Evolutionary conservation across 2,113 vertebrate genomes (phyloP), one percentile per base, ranked within the genome.

Genomic region (Sebastes schlegelii): DNA sequence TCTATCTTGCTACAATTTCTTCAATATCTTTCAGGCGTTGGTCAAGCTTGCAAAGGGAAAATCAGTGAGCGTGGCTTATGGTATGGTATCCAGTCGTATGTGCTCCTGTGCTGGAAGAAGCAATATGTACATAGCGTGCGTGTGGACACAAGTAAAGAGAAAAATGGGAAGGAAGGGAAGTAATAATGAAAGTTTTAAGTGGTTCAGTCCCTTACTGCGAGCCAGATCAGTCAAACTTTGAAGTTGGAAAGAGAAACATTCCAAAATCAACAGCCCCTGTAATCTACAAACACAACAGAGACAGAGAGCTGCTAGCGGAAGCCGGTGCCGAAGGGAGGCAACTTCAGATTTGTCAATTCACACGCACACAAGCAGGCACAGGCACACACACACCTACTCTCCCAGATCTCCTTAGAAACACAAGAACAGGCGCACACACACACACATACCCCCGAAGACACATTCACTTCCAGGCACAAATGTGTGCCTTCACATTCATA

Each of bases 251-350:
- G 80, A 87, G 83, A 88, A 89, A 86, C 87, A 86, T 91, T 70
- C 82, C 54, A 91, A 85, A 92, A 94, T 92, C 91, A 93, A 92
- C 91, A 90, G 82, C 62, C 79, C 49, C 88, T 92, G 83, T 92
- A 89, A 94, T 95, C 92, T 93, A 86, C 89, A 92, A 93, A 92
- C 90, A 91, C 93, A 90, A 85, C 86, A 74, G 88, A 87, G 84
- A 86, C 70, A 76, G 75, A 77, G 73, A 83, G 71, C 72, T 86
- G 86, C 84, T 85, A 79, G 71, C 63, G 84, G 83, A 86, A 93
- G 90, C 83, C 81, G 11, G 79, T 13, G 86, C 85, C 65, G 34
- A 85, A 64, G 88, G 87, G 88, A 93, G 88, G 75, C 74, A 71
- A 90, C 79, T 91, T 89, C 79, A 88, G 68, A 90, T 93, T 93